These are phyloP conservation scores for Cynopterus brachyotis DNA, from an alignment of 2,113 vertebrate genomes.

Conservation along the genomic window DNA sequence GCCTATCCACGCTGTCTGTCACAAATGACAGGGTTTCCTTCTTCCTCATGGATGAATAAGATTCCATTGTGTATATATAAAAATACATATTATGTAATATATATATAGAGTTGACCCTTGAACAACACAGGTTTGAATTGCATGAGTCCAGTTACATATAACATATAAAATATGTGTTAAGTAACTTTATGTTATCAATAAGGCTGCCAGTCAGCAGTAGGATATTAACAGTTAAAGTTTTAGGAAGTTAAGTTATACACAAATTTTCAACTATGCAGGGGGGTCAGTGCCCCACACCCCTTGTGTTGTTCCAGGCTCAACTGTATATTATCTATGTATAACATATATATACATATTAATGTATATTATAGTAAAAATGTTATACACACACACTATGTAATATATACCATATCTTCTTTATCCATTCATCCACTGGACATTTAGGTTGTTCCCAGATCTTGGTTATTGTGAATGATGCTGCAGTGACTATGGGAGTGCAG, in stretches of 20 bases:
- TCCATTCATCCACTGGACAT: too few relatives aligned
- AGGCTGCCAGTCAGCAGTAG: neutral
- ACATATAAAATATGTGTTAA: neutral
- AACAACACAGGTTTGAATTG: neutral
- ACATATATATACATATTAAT: neutral
- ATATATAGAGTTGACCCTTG: neutral
- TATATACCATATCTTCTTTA: neutral
- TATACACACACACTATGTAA: neutral
- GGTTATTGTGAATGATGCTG: neutral
- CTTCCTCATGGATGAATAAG: neutral
- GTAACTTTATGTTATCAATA: neutral
- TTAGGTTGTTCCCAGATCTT: neutral
- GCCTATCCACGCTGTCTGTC: neutral
- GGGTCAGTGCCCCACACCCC: neutral
- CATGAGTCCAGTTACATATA: neutral
- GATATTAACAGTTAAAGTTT: neutral
- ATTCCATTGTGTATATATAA: neutral
- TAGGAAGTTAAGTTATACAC: neutral
- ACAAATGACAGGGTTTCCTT: neutral
- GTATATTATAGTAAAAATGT: too few relatives aligned
- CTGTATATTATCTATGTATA: neutral
- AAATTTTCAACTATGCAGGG: neutral
- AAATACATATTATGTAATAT: neutral
- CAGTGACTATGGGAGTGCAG: neutral
- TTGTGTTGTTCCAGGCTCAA: neutral